phyloP scores from a whole-genome alignment of 92 coral and sea anemone species.

The Heliopora coerulea region DNA sequence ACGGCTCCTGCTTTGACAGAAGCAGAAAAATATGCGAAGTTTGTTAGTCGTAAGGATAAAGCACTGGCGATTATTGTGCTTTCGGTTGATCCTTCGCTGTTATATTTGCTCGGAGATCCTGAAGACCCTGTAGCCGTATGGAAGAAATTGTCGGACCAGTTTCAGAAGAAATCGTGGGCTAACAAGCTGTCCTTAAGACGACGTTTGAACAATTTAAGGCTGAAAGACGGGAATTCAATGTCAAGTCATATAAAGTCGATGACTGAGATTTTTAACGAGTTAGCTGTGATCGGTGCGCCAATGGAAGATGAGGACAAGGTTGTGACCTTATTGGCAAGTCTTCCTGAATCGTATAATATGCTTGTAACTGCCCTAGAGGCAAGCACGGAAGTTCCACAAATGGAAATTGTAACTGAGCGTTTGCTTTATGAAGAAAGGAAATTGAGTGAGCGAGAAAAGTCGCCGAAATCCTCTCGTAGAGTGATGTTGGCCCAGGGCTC shows the following conservation, averaged over 20 bases:
- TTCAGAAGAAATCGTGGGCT: slow-evolving; percentile 53
- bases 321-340: slow-evolving; percentile 47
- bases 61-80: slow-evolving; percentile 56
- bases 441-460: background rate
- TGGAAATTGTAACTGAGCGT: slow-evolving; percentile 46
- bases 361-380: slow-evolving; percentile 61
- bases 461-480: background rate
- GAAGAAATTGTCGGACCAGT: slow-evolving; percentile 48
- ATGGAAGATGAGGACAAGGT: slow-evolving; percentile 49
- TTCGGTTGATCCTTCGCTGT: slow-evolving; percentile 54
- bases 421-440: slow-evolving; percentile 11
- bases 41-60: slow-evolving; percentile 40
- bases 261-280: slow-evolving; percentile 48
- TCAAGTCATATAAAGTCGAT: slow-evolving; percentile 53
- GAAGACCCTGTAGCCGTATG: slow-evolving; percentile 47
- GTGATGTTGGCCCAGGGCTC: slow-evolving; percentile 36
- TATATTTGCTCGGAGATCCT: slow-evolving; percentile 35
- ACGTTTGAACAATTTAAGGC: slow-evolving; percentile 26
- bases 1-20: background rate
- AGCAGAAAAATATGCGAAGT: slow-evolving; percentile 32
- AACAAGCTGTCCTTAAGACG: slow-evolving; percentile 56
- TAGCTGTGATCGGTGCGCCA: slow-evolving; percentile 49
- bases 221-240: slow-evolving; percentile 48
- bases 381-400: slow-evolving; percentile 25
- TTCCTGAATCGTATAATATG: slow-evolving; percentile 59